Conservation (phyloP, 1,140 invertebrate species). For the Aphidius ervi region DNA sequence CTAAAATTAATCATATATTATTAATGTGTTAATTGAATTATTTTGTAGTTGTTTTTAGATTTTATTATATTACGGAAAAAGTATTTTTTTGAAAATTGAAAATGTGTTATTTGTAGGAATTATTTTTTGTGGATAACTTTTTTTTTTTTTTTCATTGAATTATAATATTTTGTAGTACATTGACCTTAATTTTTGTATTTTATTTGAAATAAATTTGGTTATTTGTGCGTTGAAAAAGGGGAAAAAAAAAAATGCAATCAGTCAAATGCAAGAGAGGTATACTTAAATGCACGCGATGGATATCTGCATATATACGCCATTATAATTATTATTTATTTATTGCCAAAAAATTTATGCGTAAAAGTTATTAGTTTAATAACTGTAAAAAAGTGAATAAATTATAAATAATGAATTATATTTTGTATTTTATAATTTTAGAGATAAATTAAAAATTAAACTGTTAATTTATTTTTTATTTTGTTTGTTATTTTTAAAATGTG, state of each 20-base stretch:
- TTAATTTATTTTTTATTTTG: too few species aligned
- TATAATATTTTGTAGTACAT: too few species aligned
- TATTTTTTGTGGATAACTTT: too few species aligned
- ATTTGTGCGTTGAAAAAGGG: too few species aligned
- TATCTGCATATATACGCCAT: conserved; percentile 24
- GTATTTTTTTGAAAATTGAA: neutral
- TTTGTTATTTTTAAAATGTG: too few species aligned
- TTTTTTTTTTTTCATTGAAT: too few species aligned
- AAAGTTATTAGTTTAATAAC: neutral
- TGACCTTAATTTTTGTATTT: too few species aligned
- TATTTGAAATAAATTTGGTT: too few species aligned
- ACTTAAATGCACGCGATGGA: conserved; percentile 26
- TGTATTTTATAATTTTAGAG: neutral
- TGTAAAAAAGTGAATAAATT: neutral
- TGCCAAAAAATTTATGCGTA: neutral
- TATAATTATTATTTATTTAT: conserved; percentile 5
- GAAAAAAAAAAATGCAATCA: neutral
- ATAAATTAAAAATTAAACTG: too few species aligned
- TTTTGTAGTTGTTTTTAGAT: neutral
- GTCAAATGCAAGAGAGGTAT: neutral
- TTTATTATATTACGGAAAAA: neutral
- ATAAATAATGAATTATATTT: too few species aligned
- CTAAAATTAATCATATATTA: conserved; percentile 4
- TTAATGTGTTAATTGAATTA: neutral
- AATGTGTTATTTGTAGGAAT: too few species aligned